Evolutionary conservation across 2,113 vertebrate species (phyloP).

Genomic region (Protobothrops mucrosquamatus): DNA sequence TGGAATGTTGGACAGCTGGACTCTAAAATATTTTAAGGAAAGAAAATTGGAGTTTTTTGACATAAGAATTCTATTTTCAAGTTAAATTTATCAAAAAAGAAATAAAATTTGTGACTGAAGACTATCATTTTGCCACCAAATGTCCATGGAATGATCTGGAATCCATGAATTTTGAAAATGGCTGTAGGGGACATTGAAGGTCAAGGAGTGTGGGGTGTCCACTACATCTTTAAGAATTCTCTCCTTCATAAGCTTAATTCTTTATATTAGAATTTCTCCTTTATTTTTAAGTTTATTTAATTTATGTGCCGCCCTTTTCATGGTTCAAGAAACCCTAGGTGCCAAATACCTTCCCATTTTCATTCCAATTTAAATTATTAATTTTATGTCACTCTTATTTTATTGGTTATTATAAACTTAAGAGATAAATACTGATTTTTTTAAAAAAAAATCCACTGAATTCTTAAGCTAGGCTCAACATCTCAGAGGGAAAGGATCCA

Average conservation of each 20-base stretch:
- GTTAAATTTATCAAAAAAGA: not conserved
- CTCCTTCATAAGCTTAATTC: not conserved
- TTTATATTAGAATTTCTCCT: not conserved
- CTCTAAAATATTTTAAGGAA: not conserved
- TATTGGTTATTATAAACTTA: not conserved
- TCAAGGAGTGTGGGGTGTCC: not conserved
- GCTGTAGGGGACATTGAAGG: not conserved
- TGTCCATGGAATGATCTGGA: not conserved
- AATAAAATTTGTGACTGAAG: not conserved
- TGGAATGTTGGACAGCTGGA: not conserved
- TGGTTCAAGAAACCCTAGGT: not conserved
- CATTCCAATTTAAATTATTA: not conserved
- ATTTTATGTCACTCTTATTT: not conserved
- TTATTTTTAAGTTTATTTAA: not conserved
- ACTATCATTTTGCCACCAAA: not conserved
- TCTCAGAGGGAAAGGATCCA: accelerated
- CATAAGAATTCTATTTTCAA: not conserved
- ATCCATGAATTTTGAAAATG: not conserved
- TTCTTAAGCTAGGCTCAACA: not conserved
- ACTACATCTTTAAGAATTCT: not conserved
- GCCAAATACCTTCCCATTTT: not conserved
- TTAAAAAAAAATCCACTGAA: not conserved
- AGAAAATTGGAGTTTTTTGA: not conserved
- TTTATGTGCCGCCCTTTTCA: not conserved
- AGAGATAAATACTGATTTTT: not conserved